Evolutionary conservation across 1,140 invertebrate species (phyloP).

Genomic region (Maniola jurtina): DNA sequence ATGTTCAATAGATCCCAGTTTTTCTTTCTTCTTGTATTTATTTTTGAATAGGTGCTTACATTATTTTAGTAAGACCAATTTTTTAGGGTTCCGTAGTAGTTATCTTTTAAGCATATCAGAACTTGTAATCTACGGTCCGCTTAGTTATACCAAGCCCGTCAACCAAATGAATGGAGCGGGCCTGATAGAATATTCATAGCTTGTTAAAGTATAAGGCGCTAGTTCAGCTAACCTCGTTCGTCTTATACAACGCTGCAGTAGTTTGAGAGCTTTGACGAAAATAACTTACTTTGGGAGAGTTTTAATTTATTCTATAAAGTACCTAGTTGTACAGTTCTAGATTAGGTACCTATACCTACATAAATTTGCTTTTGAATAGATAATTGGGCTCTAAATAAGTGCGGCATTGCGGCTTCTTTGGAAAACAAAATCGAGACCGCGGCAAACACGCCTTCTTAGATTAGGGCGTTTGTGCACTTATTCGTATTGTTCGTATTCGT

Average conservation of each 20-base stretch:
- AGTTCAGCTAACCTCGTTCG: constrained; percentile 6
- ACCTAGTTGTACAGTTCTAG: neutral
- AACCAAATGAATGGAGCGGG: constrained; percentile 8
- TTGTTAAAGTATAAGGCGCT: constrained; percentile 14
- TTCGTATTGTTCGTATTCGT: too few species aligned
- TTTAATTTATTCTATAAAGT: constrained; percentile 1
- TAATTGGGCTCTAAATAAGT: too few species aligned
- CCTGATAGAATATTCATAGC: constrained; percentile 12
- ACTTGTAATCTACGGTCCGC: neutral
- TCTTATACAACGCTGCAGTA: neutral
- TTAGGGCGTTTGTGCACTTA: too few species aligned
- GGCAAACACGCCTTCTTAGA: too few species aligned
- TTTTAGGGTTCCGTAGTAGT: neutral
- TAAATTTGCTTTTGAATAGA: too few species aligned
- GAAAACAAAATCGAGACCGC: too few species aligned
- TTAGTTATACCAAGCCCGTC: constrained; percentile 4
- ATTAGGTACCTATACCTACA: too few species aligned
- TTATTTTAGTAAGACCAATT: neutral
- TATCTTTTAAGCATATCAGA: neutral
- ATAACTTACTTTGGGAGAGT: neutral
- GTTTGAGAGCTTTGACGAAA: neutral
- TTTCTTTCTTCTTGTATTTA: too few species aligned
- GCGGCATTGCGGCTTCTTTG: too few species aligned
- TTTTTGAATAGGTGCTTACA: too few species aligned
- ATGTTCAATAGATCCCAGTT: too few species aligned